A percentile compares a stretch with the other conserved stretches of the same genome.
Conservation (phyloP, 2,797 vertebrate species). For the Scomberomorus guttatus region DNA sequence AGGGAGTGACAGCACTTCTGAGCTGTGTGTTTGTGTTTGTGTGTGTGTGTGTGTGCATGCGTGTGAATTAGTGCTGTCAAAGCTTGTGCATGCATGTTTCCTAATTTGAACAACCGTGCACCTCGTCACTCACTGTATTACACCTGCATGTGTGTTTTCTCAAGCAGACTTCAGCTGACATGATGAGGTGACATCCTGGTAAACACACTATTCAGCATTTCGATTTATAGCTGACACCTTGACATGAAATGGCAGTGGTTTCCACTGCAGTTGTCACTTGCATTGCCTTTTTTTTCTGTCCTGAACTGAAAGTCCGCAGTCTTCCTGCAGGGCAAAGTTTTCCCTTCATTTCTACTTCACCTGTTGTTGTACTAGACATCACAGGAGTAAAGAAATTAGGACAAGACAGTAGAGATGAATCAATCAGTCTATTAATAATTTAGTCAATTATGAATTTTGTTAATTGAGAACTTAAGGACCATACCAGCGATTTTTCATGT, state of each 20-base stretch:
- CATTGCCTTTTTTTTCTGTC: background rate
- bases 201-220: conserved; percentile 68
- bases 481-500: conserved; percentile 1
- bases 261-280: conserved; percentile 19
- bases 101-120: conserved; percentile 43
- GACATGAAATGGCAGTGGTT: conserved; percentile 40
- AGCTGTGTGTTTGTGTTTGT: conserved; percentile 12
- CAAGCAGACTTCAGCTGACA: conserved; percentile 56
- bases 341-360: conserved; percentile 7
- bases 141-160: conserved; percentile 63
- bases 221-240: conserved; percentile 55
- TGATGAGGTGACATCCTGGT: conserved; percentile 55
- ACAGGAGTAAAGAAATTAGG: background rate
- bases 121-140: conserved; percentile 43
- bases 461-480: background rate
- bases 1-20: conserved; percentile 35
- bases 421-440: background rate
- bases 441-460: background rate
- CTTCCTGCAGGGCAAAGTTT: background rate
- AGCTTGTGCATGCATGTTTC: conserved; percentile 2
- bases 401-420: background rate
- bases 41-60: conserved; percentile 6
- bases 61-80: conserved; percentile 9
- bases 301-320: conserved; percentile 2
- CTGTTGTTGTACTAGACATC: conserved; percentile 11